phyloP scores from a whole-genome alignment of 2,113 vertebrate species.

The Chelonoidis abingdonii region DNA sequence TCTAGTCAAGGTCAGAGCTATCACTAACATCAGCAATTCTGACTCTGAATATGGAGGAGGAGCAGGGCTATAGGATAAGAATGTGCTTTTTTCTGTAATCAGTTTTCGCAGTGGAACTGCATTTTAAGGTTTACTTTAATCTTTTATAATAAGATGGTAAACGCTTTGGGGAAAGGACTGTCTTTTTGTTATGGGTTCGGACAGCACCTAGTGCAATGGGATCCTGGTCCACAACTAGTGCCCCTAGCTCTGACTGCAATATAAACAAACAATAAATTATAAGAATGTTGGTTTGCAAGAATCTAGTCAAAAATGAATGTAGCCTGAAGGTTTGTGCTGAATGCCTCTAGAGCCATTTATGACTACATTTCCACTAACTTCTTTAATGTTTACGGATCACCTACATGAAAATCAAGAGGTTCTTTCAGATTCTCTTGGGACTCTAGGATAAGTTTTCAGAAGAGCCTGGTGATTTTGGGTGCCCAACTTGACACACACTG shows the following conservation, averaged over 20 bases:
- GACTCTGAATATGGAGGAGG: too few relatives aligned
- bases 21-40: too few relatives aligned
- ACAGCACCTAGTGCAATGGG: too few relatives aligned
- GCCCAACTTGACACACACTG: too few relatives aligned
- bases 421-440: neutral
- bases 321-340: neutral
- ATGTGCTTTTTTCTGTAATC: too few relatives aligned
- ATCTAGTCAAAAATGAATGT: neutral
- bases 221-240: too few relatives aligned
- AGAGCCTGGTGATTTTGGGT: neutral
- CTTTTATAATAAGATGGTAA: neutral
- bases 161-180: too few relatives aligned
- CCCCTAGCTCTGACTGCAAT: too few relatives aligned
- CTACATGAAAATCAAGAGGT: neutral
- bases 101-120: neutral
- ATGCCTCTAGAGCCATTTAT: neutral
- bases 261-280: neutral
- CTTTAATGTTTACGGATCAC: neutral
- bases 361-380: neutral
- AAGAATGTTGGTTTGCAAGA: neutral
- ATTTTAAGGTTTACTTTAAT: neutral
- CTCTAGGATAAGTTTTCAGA: neutral
- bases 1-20: too few relatives aligned
- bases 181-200: too few relatives aligned
- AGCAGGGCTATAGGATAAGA: too few relatives aligned